Percentiles rank a stretch among this genome's conserved stretches.
Conservation (phyloP, 92 coral and sea anemone species). For the Pocillopora grandis region DNA sequence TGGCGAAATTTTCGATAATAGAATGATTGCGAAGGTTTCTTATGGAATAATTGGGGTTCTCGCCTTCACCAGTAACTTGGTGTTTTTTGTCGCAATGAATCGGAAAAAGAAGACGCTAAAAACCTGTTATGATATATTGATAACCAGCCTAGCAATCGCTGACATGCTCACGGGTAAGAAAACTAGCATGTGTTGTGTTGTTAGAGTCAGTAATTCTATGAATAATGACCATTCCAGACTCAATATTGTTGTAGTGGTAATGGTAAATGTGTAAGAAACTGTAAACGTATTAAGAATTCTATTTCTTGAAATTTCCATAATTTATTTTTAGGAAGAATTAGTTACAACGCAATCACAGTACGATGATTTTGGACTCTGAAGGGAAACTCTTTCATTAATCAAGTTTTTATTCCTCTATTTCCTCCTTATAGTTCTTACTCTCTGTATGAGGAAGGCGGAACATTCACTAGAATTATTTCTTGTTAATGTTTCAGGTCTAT, state of each 20-base stretch:
- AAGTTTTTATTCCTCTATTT: too few species aligned
- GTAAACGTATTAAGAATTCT: too few species aligned
- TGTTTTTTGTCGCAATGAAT: conserved; percentile 18
- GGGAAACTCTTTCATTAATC: too few species aligned
- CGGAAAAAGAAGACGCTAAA: conserved; percentile 3
- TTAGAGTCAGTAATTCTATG: neutral
- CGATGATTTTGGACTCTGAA: too few species aligned
- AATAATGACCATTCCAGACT: neutral
- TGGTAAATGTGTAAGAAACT: too few species aligned
- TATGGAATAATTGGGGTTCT: conserved; percentile 33
- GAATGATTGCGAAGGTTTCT: neutral
- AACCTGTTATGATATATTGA: conserved; percentile 13
- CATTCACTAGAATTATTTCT: neutral
- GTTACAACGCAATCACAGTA: too few species aligned
- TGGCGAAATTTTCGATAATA: neutral
- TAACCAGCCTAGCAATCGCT: conserved; percentile 27
- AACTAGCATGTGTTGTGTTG: neutral
- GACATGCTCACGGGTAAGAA: conserved; percentile 23
- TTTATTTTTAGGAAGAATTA: too few species aligned
- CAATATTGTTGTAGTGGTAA: neutral
- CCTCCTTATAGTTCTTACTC: too few species aligned
- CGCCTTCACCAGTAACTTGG: conserved; percentile 20
- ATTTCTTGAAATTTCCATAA: too few species aligned
- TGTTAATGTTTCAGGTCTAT: conserved; percentile 26
- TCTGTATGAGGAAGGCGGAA: too few species aligned